phyloP scores from a whole-genome alignment of 1,140 invertebrate species.

The Dysdera silvatica region DNA sequence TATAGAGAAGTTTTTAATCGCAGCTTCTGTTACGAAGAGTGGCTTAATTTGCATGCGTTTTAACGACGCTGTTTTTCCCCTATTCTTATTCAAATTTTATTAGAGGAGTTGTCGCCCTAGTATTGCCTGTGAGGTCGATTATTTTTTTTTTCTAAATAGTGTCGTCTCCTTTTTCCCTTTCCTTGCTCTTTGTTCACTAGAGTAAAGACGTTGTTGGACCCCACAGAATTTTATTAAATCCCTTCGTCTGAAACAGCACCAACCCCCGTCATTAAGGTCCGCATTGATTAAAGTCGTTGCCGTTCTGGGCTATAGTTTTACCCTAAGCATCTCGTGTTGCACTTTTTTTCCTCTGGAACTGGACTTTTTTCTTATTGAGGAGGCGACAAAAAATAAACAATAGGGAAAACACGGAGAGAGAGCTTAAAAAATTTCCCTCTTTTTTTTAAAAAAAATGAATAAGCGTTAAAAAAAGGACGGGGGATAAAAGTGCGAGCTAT shows the following conservation, averaged over 20 bases:
- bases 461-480: too few species aligned
- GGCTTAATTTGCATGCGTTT: conserved; percentile 30
- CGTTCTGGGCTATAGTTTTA: conserved; percentile 9
- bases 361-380: too few species aligned
- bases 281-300: conserved; percentile 26
- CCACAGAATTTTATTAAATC: conserved; percentile 28
- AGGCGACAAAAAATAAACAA: not conserved
- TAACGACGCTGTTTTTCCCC: conserved; percentile 29
- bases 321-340: conserved; percentile 17
- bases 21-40: conserved; percentile 28
- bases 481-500: too few species aligned
- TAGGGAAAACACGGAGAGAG: conserved; percentile 4
- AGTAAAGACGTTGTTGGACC: not conserved
- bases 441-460: too few species aligned
- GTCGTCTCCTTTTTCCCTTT: not conserved
- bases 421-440: too few species aligned
- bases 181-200: not conserved
- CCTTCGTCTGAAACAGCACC: conserved; percentile 13
- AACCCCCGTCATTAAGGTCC: conserved; percentile 15
- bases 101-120: conserved; percentile 30
- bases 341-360: too few species aligned
- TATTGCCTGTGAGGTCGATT: conserved; percentile 27
- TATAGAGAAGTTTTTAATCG: conserved; percentile 27
- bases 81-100: conserved; percentile 32
- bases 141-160: conserved; percentile 18